Conservation (phyloP, 2,888 invertebrate genomes). For the Exocentrus adspersus region DNA sequence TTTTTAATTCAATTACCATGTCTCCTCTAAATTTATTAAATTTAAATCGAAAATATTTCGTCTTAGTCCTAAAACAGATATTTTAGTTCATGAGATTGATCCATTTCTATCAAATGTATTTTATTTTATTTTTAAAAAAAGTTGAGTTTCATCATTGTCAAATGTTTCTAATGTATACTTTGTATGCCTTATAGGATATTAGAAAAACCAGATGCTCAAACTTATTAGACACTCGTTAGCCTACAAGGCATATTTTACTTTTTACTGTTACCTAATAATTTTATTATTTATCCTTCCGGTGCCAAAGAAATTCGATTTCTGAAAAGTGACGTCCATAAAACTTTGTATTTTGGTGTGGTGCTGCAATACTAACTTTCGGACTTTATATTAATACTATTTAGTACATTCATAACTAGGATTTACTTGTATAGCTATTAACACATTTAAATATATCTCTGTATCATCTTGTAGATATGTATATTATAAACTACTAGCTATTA, state of each 20-base stretch:
- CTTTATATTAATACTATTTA: slow-evolving; percentile 45
- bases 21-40: no score
- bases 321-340: slow-evolving; percentile 57
- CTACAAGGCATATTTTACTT: slow-evolving; percentile 33
- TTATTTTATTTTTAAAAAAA: slow-evolving; percentile 4
- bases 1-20: no score
- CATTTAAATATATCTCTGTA: slow-evolving; percentile 55
- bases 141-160: slow-evolving; percentile 5
- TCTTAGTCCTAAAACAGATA: no score
- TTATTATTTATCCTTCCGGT: slow-evolving; percentile 46
- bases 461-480: slow-evolving; percentile 62
- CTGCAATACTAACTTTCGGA: slow-evolving; percentile 54
- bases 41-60: no score
- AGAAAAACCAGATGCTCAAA: slow-evolving; percentile 21
- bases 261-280: slow-evolving; percentile 36
- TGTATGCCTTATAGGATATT: slow-evolving; percentile 6
- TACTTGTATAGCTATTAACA: slow-evolving; percentile 57
- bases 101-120: no score
- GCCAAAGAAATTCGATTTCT: slow-evolving; percentile 52
- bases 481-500: slow-evolving; percentile 52
- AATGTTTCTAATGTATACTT: neutral
- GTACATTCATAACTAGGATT: slow-evolving; percentile 45
- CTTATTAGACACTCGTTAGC: slow-evolving; percentile 32
- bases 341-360: slow-evolving; percentile 59
- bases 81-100: no score